A percentile compares a stretch with the other conserved stretches of the same genome.
phyloP scores from a whole-genome alignment of 2,113 vertebrate species.

The Mystacornis crossleyi region DNA sequence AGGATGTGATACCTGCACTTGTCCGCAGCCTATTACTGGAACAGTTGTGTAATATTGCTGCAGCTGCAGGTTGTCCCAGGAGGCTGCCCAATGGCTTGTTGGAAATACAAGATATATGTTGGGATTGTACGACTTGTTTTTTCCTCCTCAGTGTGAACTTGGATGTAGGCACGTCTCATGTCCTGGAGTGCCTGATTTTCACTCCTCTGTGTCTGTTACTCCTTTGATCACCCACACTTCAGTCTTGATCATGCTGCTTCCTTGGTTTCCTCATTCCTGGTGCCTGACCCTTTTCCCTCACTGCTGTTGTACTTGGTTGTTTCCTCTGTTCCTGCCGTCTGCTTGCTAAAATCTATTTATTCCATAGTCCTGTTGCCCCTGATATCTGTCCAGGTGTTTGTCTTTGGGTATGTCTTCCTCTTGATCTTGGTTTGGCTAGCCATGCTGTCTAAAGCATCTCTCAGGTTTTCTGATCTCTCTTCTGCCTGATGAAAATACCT shows the following conservation, averaged over 20 bases:
- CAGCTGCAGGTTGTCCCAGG: not conserved
- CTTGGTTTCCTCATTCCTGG: not conserved
- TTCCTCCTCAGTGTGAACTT: not conserved
- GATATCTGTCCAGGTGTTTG: not conserved
- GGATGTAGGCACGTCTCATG: not conserved
- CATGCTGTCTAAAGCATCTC: not conserved
- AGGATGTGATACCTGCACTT: not conserved
- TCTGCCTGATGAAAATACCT: not conserved
- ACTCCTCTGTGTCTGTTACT: not conserved
- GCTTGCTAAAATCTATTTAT: not conserved
- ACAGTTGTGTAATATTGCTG: not conserved
- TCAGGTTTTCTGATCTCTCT: not conserved
- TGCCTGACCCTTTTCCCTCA: not conserved
- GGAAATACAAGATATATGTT: not conserved
- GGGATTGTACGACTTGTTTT: not conserved
- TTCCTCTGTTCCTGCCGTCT: not conserved
- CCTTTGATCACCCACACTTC: not conserved
- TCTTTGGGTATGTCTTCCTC: not conserved
- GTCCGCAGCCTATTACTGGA: not conserved
- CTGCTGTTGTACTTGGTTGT: not conserved
- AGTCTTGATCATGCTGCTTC: not conserved
- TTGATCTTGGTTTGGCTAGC: not conserved
- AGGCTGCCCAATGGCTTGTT: rapidly evolving
- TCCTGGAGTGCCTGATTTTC: not conserved
- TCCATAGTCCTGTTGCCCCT: not conserved